Base-by-base conservation (phyloP, 2,888 invertebrate genomes). In the Halocaridina rubra region DNA sequence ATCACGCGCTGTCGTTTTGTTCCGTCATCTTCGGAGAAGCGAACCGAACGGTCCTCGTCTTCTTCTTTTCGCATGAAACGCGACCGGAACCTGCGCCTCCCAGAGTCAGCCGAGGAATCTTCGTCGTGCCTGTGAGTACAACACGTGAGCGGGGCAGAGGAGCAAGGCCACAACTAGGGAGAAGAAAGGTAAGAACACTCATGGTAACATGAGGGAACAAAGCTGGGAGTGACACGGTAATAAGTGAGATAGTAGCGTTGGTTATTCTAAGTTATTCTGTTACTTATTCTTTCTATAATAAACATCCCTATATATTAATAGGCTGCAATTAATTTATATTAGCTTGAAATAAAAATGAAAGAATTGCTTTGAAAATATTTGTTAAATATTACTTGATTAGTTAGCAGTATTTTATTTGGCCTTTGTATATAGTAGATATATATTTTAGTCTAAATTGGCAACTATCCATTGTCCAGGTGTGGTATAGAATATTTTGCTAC, bases 1-100 rank as follows among this genome's bases (percentile, higher is more conserved):
- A 95, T 92, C 0, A 97, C 95, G 39, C 93, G 92, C 89, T 95
- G 94, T 89, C 96, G 93, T 89, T 91, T 90, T 0, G 86, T 82
- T 33, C 84, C 80, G 22, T 88, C 88, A 24, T 87, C 87, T 61
- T 88, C 86, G 89, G 81, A 53, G 76, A 82, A 79, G 82, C 85
- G 85, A 76, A 85, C 82, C 61, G 71, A 32, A 59, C 82, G 72
- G 16, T 88, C 88, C 71, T 88, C 88, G 61, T 88, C 87, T 29
- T 88, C 84, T 76, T 88, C 88, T 71, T 84, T 77, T 89, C 94
- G 93, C 88, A 94, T 94, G 89, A 94, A 94, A 39, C 94, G 92
- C 59, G 95, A 95, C 33, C 95, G 93, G 92, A 95, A 95, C 88
- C 95, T 92, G 29, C 91, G 90, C 24, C 88, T 74, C 87, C 95